Base-by-base conservation (phyloP, 2,797 vertebrate genomes). In the Pseudotriccus pelzelni region DNA sequence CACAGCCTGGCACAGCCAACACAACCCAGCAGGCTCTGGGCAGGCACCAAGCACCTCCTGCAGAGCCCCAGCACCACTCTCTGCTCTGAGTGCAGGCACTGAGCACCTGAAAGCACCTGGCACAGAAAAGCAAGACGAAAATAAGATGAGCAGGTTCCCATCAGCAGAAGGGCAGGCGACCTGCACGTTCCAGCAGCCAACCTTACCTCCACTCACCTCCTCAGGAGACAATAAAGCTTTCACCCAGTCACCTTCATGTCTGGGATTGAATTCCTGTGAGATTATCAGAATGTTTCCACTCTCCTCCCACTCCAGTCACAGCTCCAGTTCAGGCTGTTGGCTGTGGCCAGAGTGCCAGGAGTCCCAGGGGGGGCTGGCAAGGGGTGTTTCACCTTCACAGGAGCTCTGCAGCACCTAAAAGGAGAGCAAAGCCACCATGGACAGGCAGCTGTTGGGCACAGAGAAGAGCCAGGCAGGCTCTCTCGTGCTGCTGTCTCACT, bases 311-410 rank as follows among this genome's bases (percentile, higher is more conserved):
- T 30, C 10, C 43, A 83, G 50, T 25, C 79, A 53, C 72, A 69
- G 18, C 59, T 74, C 56, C 32, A 8, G 50, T 7, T 14, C 23
- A 44, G 63, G 14, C n/a, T 68, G n/a, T 6, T 70, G 70, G 66
- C 88, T 23, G 34, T 2, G 2, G 4, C 12, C 60, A 32, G 37
- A 30, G 46, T 75, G 74, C 39, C 75, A n/a, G 59, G 10, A 52
- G n/a, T 10, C 21, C 69, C 10, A 1, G 18, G 4, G 23, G 14
- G 10, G 28, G 34, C 6, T 72, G 43, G 36, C 2, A 1, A 25
- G 30, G 32, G 36, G 4, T 2, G 3, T 10, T 67, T 14, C 0
- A 0, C 6, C 34, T 60, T 66, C 3, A 2, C 0, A 46, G 84
- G 39, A 74, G 56, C 25, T 24, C 56, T 41, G 43, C n/a, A n/a